phyloP scores from a whole-genome alignment of 2,113 vertebrate genomes.

The Osmerus mordax region DNA sequence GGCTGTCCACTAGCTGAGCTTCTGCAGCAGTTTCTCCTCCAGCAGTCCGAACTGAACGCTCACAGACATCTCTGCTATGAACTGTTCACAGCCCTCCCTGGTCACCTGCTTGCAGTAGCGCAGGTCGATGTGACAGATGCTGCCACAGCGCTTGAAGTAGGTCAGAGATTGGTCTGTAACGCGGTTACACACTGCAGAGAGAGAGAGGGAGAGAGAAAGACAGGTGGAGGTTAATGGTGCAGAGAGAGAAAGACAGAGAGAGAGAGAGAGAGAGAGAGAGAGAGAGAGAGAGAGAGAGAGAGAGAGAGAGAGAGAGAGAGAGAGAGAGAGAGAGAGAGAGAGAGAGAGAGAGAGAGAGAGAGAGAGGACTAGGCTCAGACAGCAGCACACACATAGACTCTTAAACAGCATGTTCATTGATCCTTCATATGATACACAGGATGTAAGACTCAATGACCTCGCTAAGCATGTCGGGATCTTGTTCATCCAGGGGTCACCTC shows the following conservation, averaged over 20 bases:
- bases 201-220: background rate
- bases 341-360: too few relatives aligned
- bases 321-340: too few relatives aligned
- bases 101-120: conserved; percentile 96
- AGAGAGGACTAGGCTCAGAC: too few relatives aligned
- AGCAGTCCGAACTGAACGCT: conserved; percentile 92
- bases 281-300: conserved; percentile 6
- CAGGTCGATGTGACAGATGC: conserved; percentile 94
- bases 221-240: conserved; percentile 5
- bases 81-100: conserved; percentile 91
- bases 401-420: too few relatives aligned
- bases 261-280: background rate
- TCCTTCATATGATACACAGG: too few relatives aligned
- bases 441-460: too few relatives aligned
- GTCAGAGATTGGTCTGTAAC: conserved; percentile 94
- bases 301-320: conserved; percentile 12
- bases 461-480: too few relatives aligned
- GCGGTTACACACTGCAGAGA: conserved; percentile 86
- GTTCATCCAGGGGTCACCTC: too few relatives aligned
- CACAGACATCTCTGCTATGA: conserved; percentile 93
- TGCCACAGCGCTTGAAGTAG: conserved; percentile 96
- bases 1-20: conserved; percentile 79
- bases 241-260: conserved; percentile 3
- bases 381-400: too few relatives aligned
- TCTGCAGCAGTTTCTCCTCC: conserved; percentile 93